These are phyloP conservation scores for Acestrorhynchus altus DNA, from an alignment of 2,797 vertebrate species.

Conservation along the genomic window DNA sequence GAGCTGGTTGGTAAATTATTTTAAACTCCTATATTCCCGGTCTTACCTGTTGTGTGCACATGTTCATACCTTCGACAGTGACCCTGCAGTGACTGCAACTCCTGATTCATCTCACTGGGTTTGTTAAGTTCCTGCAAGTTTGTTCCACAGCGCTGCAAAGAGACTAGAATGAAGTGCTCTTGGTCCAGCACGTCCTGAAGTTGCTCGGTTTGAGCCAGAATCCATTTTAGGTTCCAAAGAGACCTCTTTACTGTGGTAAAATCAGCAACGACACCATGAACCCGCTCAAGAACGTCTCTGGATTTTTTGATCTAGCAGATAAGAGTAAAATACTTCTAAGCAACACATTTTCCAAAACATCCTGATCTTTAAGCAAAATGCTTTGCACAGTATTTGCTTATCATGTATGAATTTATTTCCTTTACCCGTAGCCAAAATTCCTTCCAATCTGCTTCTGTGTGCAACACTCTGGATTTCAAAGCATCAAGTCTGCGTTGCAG, in stretches of 20 bases:
- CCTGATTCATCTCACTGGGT: conserved; percentile 70
- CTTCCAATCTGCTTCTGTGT: conserved; percentile 86
- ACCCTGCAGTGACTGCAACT: conserved; percentile 82
- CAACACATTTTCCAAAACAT: conserved; percentile 3
- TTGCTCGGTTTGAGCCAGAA: conserved; percentile 71
- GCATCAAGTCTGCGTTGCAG: conserved; percentile 75
- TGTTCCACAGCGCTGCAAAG: conserved; percentile 80
- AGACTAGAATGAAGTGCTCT: conserved; percentile 79
- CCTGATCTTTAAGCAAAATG: background rate
- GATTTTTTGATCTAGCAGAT: conserved; percentile 84
- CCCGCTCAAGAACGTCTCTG: conserved; percentile 82
- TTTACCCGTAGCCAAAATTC: conserved; percentile 84
- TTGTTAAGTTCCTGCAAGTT: conserved; percentile 55
- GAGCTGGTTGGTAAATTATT: too few species aligned
- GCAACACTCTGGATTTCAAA: conserved; percentile 78
- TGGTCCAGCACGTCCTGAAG: conserved; percentile 79
- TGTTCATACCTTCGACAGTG: conserved; percentile 81
- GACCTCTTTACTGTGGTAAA: conserved; percentile 71
- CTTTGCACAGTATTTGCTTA: background rate
- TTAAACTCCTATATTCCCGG: background rate
- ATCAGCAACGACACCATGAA: conserved; percentile 84
- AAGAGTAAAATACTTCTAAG: conserved; percentile 11
- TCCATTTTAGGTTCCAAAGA: conserved; percentile 77
- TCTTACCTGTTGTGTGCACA: background rate
- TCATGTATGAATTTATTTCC: background rate